These are phyloP conservation scores for Oryzias dopingdopingensis DNA, from an alignment of 2,797 vertebrate genomes.

Conservation along the genomic window DNA sequence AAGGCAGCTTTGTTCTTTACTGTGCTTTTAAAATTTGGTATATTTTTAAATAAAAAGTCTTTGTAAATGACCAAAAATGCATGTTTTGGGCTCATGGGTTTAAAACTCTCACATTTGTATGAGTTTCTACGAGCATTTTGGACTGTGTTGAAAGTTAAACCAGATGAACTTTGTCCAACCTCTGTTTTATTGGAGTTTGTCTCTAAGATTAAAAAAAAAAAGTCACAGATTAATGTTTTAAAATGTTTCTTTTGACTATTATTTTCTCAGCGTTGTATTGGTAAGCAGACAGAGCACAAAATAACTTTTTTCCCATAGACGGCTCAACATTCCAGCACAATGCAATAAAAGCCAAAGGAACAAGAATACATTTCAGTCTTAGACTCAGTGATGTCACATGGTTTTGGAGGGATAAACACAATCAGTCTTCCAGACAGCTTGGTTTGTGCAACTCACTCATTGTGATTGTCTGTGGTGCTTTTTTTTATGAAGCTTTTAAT, in stretches of 20 bases:
- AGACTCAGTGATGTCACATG: conserved; percentile 50
- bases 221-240: conserved; percentile 11
- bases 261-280: conserved; percentile 36
- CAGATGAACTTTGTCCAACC: no score
- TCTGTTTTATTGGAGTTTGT: no score
- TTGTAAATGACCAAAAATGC: no score
- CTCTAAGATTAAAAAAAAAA: neutral
- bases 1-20: no score
- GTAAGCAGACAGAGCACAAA: conserved; percentile 45
- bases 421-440: conserved; percentile 68
- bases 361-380: conserved; percentile 57
- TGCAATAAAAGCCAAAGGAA: conserved; percentile 69
- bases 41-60: no score
- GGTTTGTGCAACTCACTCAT: conserved; percentile 62
- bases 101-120: no score
- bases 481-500: conserved; percentile 57
- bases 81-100: no score
- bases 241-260: conserved; percentile 16
- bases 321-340: conserved; percentile 24
- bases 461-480: conserved; percentile 55
- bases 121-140: no score
- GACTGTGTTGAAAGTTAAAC: no score
- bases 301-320: conserved; percentile 43
- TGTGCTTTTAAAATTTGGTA: no score
- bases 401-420: conserved; percentile 63